Evolutionary conservation across 2,797 vertebrate genomes (phyloP), one percentile per base, ranked within the genome.

Genomic region (Peromyscus aztecus): DNA sequence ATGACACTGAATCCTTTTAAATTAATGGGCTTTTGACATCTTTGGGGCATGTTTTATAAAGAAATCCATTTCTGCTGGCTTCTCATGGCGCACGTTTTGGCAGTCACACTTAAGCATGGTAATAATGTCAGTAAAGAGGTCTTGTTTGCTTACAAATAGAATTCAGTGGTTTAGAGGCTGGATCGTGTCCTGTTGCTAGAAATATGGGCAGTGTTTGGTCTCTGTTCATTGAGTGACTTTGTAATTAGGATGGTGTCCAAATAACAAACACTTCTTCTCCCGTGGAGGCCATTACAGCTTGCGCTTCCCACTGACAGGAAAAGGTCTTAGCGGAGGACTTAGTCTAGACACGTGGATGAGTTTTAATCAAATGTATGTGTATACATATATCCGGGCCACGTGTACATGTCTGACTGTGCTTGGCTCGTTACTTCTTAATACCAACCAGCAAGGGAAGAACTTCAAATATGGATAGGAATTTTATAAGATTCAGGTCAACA

Each of bases 201-300:
- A 96, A 94, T 76, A 93, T 43, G 89, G 92, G 78, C 84, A 95
- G 21, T n/a, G 88, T 98, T 98, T 97, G 92, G 82, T 98, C 65
- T 97, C 89, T 94, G 12, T 97, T 97, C 96, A 92, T 95, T 16
- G 83, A 90, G 37, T 93, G 94, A 37, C 96, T 97, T 86, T 95
- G 5, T 96, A 98, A 96, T 98, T 97, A 94, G 65, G 71, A 94
- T 94, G 76, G 21, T 81, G 24, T 94, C 96, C 97, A 97, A 97
- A 91, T 97, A 96, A 59, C 92, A 97, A 97, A 96, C 96, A 90
- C 61, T 89, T 97, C 94, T 95, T 98, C 94, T 98, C 94, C 73
- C 97, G 92, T 65, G 86, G 95, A 97, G 98, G 97, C 98, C 92
- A 96, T 97, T 97, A 97, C 94, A 97, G 97, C 87, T 97, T 37